These are phyloP conservation scores for Lates calcarifer DNA, from an alignment of 2,113 vertebrate genomes.

Conservation along the genomic window DNA sequence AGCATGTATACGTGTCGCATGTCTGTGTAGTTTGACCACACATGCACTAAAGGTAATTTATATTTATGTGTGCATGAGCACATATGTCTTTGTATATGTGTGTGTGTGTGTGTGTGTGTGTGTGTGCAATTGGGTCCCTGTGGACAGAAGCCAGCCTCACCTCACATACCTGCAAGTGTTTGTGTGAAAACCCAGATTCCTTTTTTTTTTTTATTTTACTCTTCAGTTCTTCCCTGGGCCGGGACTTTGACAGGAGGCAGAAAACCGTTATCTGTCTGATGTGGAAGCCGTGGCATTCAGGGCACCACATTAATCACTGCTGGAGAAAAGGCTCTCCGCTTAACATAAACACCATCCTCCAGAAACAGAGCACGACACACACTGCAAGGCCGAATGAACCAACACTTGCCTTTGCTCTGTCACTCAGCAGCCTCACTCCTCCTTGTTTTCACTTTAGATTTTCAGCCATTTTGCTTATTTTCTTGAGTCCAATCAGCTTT, in stretches of 20 bases:
- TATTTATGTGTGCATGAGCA: neutral
- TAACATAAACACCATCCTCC: conserved; percentile 70
- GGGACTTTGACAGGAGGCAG: conserved; percentile 67
- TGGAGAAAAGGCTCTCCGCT: conserved; percentile 27
- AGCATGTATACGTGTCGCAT: neutral
- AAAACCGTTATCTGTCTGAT: conserved; percentile 59
- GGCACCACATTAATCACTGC: conserved; percentile 71
- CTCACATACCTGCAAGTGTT: conserved; percentile 56
- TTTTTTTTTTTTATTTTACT: neutral
- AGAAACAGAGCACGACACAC: conserved; percentile 38
- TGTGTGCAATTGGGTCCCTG: no score
- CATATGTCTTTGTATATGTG: neutral
- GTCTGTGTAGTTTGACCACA: no score
- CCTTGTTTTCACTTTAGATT: neutral
- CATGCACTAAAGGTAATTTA: neutral
- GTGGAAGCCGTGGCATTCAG: conserved; percentile 58
- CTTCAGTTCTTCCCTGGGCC: neutral
- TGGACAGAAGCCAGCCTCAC: conserved; percentile 54
- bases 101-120: conserved; percentile 9
- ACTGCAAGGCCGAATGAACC: conserved; percentile 5
- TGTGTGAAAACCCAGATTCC: conserved; percentile 35
- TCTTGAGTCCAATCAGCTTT: neutral
- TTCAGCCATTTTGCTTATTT: neutral
- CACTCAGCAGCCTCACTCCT: neutral
- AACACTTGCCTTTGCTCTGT: neutral